Evolutionary conservation across 1,140 invertebrate species (phyloP).

Genomic region (Drosophila kurseongensis): DNA sequence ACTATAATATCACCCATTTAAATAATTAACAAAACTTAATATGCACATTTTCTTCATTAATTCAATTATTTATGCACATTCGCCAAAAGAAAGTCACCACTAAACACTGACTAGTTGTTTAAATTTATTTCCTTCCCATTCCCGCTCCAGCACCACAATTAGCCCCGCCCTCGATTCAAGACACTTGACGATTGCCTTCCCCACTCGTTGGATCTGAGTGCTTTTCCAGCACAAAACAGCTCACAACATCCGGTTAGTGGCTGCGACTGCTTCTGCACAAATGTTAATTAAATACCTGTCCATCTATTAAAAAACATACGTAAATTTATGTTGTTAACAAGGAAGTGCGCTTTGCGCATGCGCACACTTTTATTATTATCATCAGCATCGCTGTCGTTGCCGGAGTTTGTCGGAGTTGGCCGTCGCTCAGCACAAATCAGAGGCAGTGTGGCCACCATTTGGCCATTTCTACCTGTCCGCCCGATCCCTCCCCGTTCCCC

Average conservation of each 20-base stretch:
- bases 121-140: constrained; percentile 34
- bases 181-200: constrained; percentile 11
- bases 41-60: background rate
- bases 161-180: constrained; percentile 37
- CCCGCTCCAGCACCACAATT: constrained; percentile 5
- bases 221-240: constrained; percentile 8
- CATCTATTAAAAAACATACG: constrained; percentile 78
- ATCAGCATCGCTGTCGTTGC: constrained; percentile 42
- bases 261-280: constrained; percentile 42
- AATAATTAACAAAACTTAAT: too few species aligned
- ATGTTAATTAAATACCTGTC: constrained; percentile 83
- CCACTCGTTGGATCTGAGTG: constrained; percentile 20
- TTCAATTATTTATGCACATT: background rate
- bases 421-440: constrained; percentile 53
- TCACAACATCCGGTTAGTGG: constrained; percentile 61
- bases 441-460: constrained; percentile 50
- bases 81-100: constrained; percentile 17
- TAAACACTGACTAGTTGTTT: constrained; percentile 4
- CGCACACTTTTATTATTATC: constrained; percentile 82
- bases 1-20: too few species aligned
- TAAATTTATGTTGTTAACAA: constrained; percentile 83
- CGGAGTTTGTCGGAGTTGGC: constrained; percentile 5
- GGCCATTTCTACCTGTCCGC: constrained; percentile 45
- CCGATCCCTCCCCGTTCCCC: background rate
- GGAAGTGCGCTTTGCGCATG: constrained; percentile 75